Evolutionary conservation across 2,113 vertebrate genomes (phyloP), one percentile per base, ranked within the genome.

Genomic region (Grammomys surdaster): DNA sequence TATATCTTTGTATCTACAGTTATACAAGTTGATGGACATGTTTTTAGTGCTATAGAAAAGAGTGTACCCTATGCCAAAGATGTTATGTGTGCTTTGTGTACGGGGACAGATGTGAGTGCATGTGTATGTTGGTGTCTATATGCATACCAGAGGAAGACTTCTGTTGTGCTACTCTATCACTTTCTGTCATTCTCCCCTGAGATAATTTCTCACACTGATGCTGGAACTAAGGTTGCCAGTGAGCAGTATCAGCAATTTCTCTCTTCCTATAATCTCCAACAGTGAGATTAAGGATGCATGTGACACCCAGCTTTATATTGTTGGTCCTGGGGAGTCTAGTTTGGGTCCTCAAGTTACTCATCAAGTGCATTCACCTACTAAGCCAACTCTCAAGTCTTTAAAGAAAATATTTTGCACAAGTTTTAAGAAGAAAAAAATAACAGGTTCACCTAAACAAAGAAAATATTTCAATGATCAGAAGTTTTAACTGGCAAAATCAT

Each of bases 351-450:
- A 82, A n/a, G 54, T 36, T 40, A 20, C 51, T 4, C 36, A 58
- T 13, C 17, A 56, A 40, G 2, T 58, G 10, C 10, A 24, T 7
- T 60, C 40, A n/a, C 80, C 10, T 2, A 26, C 54, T 58, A 11
- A 82, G 56, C 20, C 9, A 40, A 60, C 33, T 40, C 12, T n/a
- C 2, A 5, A 82, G 80, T 40, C 36, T 26, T n/a, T 60, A 60
- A 19, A 54, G 40, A 90, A 33, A 2, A 33, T 85, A 67, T 48
- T 43, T 87, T 77, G 12, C 31, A 95, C 20, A 69, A 63, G 6
- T 88, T 91, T 90, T 51, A 89, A 75, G 7, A 89, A 93, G 19
- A 72, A 10, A 89, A 91, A 93, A 36, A 89, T 24, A 46, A 95
- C 36, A 73, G 4, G 46, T 16, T 82, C 16, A 85, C 40, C 58